A percentile compares a stretch with the other conserved stretches of the same genome.
Evolutionary conservation across 2,888 invertebrate species (phyloP).

Genomic region (Tricholauxania praeusta): DNA sequence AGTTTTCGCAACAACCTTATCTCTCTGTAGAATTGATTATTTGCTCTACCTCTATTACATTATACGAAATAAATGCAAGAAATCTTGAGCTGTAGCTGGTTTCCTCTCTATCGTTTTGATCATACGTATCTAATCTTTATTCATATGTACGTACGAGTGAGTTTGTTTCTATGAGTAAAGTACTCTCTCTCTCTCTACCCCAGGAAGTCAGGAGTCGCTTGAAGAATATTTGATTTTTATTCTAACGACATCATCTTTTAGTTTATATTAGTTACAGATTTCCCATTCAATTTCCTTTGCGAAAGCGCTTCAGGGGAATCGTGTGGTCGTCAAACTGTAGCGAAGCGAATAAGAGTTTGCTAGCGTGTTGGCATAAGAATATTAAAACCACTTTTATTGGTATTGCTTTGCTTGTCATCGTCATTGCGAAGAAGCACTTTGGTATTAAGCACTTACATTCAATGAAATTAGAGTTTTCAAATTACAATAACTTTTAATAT

Average conservation of each 20-base stretch:
- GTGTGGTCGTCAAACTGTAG: conserved; percentile 7
- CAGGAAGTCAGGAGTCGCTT: conserved; percentile 27
- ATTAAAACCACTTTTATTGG: too few species aligned
- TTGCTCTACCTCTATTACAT: background rate
- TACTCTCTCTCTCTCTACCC: background rate
- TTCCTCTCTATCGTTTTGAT: background rate
- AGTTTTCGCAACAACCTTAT: background rate
- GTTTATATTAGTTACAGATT: conserved; percentile 49
- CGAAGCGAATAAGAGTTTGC: background rate
- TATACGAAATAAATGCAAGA: conserved; percentile 7
- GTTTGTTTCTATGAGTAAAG: conserved; percentile 30
- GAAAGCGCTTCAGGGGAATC: conserved; percentile 9
- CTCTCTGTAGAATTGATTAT: background rate
- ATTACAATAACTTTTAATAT: too few species aligned
- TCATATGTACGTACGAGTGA: background rate
- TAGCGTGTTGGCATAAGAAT: too few species aligned
- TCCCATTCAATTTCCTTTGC: conserved; percentile 49
- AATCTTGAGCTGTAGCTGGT: background rate
- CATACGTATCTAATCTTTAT: too few species aligned
- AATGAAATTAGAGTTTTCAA: too few species aligned
- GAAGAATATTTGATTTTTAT: conserved; percentile 38
- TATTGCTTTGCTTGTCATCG: too few species aligned
- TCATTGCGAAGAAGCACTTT: too few species aligned
- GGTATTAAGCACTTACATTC: too few species aligned
- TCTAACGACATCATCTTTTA: conserved; percentile 42